These are phyloP conservation scores for Drosophila elegans DNA, from an alignment of 1,140 invertebrate species.

Conservation along the genomic window DNA sequence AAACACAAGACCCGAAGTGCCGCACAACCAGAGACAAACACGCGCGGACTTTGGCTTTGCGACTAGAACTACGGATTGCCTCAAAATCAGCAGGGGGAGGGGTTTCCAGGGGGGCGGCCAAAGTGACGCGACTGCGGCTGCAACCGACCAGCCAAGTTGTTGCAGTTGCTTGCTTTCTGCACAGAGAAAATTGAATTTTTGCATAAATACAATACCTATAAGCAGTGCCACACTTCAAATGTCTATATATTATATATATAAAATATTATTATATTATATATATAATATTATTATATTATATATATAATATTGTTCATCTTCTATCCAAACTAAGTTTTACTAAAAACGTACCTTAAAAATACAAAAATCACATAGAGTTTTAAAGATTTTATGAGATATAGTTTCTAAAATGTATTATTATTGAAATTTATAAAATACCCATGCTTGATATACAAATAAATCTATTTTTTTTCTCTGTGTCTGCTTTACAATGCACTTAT, in stretches of 20 bases:
- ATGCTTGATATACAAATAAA: too few species aligned
- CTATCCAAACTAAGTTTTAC: not conserved
- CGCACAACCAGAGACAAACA: constrained; percentile 65
- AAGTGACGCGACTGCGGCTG: constrained; percentile 31
- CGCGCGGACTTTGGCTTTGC: constrained; percentile 43
- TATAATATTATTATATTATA: too few species aligned
- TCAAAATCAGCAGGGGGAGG: not conserved
- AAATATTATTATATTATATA: too few species aligned
- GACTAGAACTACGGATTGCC: constrained; percentile 11
- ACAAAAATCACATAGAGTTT: too few species aligned
- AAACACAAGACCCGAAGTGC: constrained; percentile 45
- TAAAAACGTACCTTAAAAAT: too few species aligned
- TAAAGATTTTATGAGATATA: too few species aligned
- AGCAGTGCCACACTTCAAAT: too few species aligned
- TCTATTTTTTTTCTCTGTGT: constrained; percentile 1
- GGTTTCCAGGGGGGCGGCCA: not conserved
- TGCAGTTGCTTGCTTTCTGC: constrained; percentile 2
- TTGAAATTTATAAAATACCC: too few species aligned
- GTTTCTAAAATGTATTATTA: too few species aligned
- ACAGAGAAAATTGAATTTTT: not conserved
- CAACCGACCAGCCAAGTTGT: constrained; percentile 31
- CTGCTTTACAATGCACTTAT: constrained; percentile 49
- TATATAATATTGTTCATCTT: too few species aligned
- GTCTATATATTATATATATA: too few species aligned
- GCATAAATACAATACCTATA: too few species aligned